Evolutionary conservation across 2,888 invertebrate species (phyloP), one percentile per base, ranked within the genome.

Genomic region (Adineta ricciae): DNA sequence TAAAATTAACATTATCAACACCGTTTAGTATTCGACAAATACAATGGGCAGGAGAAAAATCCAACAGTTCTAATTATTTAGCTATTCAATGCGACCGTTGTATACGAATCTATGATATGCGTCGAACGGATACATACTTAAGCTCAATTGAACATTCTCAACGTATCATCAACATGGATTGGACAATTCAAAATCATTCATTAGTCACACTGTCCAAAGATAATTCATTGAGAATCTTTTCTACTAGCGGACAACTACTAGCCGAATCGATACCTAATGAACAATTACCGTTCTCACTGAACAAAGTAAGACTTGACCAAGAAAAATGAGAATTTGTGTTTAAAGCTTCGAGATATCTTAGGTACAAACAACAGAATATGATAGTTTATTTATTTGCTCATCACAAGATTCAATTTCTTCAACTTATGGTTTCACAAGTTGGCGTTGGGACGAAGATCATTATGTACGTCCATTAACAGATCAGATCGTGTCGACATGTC

Each of bases 51-150:
- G 27, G 32, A 14, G 16, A 16, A 32, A 14, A 64, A 41, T 41
- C 24, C 14, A 64, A 27, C 5, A 32, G 32, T 78, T 64, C 14
- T 2, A 78, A 38, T 38, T 21, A 14, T 24, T 41, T 78, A 78
- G 78, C 78, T 41, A n/a, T 78, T 24, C 78, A 78, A 41, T 78
- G 78, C n/a, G 78, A 78, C 41, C 78, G 41, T 24, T 78, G 78
- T 78, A 41, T 78, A 41, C 19, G 78, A 24, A n/a, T 78, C 4
- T 78, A 78, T 41, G 78, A 78, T 41, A 78, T 78, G 41, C 38
- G 78, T 41, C 78, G 9, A 41, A 3, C 41, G n/a, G 24, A 38
- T 78, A 24, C 78, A 41, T 78, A 41, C n/a, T 9, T 78, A 41
- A 24, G 78, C 41, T 38, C 38, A 24, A 41, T n/a, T 78, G 78